phyloP scores from a whole-genome alignment of 2,888 invertebrate species.

The Hipparchia semele region DNA sequence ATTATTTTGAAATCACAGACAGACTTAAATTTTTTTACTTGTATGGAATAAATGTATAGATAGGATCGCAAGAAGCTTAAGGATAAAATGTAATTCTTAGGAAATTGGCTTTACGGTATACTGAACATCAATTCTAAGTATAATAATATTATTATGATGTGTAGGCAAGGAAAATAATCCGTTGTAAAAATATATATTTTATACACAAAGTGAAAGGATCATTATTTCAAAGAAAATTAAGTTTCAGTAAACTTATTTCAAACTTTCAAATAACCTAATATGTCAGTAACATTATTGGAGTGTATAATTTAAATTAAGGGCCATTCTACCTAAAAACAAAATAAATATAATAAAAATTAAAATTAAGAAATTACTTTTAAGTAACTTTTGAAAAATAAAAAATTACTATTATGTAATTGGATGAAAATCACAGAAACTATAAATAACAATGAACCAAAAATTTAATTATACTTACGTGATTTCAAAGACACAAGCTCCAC shows the following conservation, averaged over 20 bases:
- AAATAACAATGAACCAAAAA: not conserved
- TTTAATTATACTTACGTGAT: not conserved
- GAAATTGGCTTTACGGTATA: constrained; percentile 60
- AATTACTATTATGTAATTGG: no score
- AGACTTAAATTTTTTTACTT: no score
- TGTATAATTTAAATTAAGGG: no score
- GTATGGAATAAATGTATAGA: not conserved
- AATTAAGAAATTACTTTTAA: no score
- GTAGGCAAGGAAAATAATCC: not conserved
- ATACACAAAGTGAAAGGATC: not conserved
- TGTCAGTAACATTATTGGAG: no score
- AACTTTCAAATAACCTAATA: no score
- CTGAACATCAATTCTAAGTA: constrained; percentile 15
- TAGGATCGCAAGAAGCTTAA: constrained; percentile 49
- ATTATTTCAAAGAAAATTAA: not conserved
- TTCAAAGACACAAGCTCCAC: constrained; percentile 61
- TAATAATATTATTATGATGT: not conserved
- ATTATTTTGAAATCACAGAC: no score
- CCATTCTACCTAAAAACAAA: no score
- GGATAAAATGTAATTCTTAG: constrained; percentile 51
- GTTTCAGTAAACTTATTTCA: not conserved
- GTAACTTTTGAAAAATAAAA: no score
- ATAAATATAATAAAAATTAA: no score
- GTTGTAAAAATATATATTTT: not conserved
- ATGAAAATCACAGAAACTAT: no score